These are phyloP conservation scores for Lycia hirtaria DNA, from an alignment of 2,888 invertebrate species.

Conservation along the genomic window DNA sequence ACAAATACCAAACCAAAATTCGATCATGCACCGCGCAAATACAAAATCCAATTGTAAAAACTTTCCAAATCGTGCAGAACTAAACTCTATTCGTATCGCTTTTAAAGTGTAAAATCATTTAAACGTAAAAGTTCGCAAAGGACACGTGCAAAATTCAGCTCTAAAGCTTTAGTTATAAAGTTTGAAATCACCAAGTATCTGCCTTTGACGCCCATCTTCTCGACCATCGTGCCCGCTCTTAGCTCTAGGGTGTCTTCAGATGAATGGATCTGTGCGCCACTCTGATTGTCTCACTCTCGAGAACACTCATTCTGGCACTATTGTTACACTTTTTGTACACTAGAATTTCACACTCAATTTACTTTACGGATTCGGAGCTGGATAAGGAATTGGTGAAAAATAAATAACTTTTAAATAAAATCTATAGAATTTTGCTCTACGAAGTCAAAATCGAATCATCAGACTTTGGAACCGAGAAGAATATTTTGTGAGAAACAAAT, in stretches of 20 bases:
- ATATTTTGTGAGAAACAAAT: too few relatives aligned
- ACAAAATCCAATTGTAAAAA: background rate
- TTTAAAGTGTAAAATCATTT: background rate
- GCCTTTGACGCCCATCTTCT: conserved; percentile 71
- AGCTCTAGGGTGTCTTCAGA: conserved; percentile 17
- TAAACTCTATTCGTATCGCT: background rate
- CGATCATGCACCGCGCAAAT: conserved; percentile 19
- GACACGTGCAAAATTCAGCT: conserved; percentile 14
- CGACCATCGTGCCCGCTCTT: conserved; percentile 21
- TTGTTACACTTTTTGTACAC: conserved; percentile 9
- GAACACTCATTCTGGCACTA: conserved; percentile 19
- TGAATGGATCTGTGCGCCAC: conserved; percentile 29
- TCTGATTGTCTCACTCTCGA: conserved; percentile 12
- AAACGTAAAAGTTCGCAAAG: background rate
- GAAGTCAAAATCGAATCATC: too few relatives aligned
- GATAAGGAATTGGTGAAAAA: background rate
- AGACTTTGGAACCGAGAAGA: too few relatives aligned
- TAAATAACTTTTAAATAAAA: too few relatives aligned
- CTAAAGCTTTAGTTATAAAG: conserved; percentile 23
- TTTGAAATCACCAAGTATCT: conserved; percentile 69
- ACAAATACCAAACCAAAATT: conserved; percentile 13
- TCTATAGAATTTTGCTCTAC: too few relatives aligned
- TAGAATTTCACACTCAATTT: conserved; percentile 10
- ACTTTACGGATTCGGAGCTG: background rate
- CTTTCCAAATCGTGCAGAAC: background rate